phyloP scores from a whole-genome alignment of 2,888 invertebrate species.

The Hypselothyrea guttata region DNA sequence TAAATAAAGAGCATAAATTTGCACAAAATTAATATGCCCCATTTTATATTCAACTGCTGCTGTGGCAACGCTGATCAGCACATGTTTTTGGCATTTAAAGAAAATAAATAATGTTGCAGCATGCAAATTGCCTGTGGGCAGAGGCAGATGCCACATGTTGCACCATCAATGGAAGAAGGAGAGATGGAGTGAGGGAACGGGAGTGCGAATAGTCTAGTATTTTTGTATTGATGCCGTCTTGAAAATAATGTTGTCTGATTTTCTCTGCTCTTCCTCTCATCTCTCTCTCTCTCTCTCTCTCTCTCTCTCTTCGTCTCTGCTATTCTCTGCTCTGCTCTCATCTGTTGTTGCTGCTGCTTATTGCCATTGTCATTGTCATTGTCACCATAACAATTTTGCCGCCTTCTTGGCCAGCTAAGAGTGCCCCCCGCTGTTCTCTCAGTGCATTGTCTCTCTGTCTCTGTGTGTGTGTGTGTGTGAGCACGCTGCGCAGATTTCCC shows the following conservation, averaged over 20 bases:
- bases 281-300: too few relatives aligned
- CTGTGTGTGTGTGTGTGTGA: conserved; percentile 3
- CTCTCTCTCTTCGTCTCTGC: too few relatives aligned
- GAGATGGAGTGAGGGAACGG: conserved; percentile 5
- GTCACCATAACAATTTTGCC: conserved; percentile 71
- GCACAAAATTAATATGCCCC: too few relatives aligned
- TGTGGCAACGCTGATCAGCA: too few relatives aligned
- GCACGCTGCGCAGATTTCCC: conserved; percentile 68
- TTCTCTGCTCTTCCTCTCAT: too few relatives aligned
- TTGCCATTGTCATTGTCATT: conserved; percentile 60
- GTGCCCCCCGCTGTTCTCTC: conserved; percentile 42
- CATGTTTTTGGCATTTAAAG: too few relatives aligned
- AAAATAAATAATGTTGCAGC: conserved; percentile 23
- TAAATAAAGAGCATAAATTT: too few relatives aligned
- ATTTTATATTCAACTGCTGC: too few relatives aligned
- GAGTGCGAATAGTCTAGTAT: conserved; percentile 6
- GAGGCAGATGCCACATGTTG: conserved; percentile 10
- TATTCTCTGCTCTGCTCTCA: too few relatives aligned
- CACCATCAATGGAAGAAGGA: conserved; percentile 41
- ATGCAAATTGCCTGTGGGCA: conserved; percentile 49
- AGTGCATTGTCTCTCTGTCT: conserved; percentile 32
- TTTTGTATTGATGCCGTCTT: conserved; percentile 35
- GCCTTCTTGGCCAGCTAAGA: conserved; percentile 42
- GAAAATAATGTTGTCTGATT: conserved; percentile 57
- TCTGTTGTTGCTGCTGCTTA: conserved; percentile 22